Evolutionary conservation across 2,113 vertebrate species (phyloP), one percentile per base, ranked within the genome.

Genomic region (Oreochromis tanganicae): DNA sequence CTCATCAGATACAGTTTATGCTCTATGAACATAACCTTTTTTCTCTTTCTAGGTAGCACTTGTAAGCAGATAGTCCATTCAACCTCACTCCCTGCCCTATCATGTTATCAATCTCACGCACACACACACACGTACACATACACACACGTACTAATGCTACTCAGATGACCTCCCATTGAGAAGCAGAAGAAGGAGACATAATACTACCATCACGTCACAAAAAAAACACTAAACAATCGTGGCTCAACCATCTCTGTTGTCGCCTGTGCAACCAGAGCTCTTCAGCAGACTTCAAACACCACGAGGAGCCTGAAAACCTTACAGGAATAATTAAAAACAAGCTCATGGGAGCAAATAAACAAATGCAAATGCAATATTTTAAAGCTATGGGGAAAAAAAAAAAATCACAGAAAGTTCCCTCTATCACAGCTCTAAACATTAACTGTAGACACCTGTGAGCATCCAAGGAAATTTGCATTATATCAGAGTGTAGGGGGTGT

Each of bases 141-240:
- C n/a, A n/a, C 17, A 63, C 59, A 7, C 2, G 29, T 5, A 43
- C 78, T 34, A 57, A 29, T 6, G 17, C 85, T 73, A 80, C 55
- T 93, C 94, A 79, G 83, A 63, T 92, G 87, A 84, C 91, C 84
- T 41, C 54, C 89, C 93, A 92, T 91, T 92, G 86, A 94, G 66
- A 86, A 91, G 85, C 68, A 63, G 85, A 89, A 32, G 6, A 82
- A 56, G 27, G 82, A 92, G 82, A 91, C 88, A 89, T 55, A 85
- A 87, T 82, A 86, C 71, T 68, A 81, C 32, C 57, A 27, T 56
- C 55, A 55, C 29, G 17, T 88, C 83, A 86, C 84, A 59, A 34
- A 52, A 78, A 50, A 75, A 50, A 3, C 61, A 66, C 61, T 86
- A 63, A 38, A 80, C 86, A 85, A 81, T 48, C 16, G 5, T 2